These are phyloP conservation scores for Onychostoma macrolepis DNA, from an alignment of 2,113 vertebrate species.

Conservation along the genomic window DNA sequence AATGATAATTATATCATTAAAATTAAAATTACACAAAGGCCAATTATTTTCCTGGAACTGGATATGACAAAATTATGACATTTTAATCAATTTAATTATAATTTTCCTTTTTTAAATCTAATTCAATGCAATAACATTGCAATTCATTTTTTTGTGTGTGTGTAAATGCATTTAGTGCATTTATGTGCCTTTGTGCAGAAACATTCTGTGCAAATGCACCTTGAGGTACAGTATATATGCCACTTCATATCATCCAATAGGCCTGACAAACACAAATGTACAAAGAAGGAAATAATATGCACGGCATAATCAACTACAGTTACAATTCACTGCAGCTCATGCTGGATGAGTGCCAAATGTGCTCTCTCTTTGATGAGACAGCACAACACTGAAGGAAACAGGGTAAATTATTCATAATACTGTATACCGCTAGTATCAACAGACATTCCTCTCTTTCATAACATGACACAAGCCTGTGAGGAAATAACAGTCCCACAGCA, in stretches of 20 bases:
- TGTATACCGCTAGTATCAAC: neutral
- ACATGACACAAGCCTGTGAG: neutral
- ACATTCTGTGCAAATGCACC: neutral
- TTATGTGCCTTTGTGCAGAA: neutral
- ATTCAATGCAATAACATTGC: neutral
- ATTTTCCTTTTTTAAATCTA: too few species aligned
- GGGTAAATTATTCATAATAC: conserved; percentile 10
- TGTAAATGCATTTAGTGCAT: neutral
- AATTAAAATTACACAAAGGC: neutral
- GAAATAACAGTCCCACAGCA: neutral
- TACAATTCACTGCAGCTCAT: neutral
- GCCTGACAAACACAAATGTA: neutral
- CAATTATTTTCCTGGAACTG: neutral
- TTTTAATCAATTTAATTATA: neutral
- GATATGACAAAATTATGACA: neutral
- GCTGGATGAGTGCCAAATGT: conserved; percentile 4
- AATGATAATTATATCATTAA: neutral
- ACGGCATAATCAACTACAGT: neutral
- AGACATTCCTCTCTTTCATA: conserved; percentile 25
- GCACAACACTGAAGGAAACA: neutral
- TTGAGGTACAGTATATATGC: neutral
- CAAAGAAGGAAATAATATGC: neutral
- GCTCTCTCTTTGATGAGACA: neutral
- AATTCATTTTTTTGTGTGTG: too few species aligned
- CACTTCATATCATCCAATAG: neutral